Conservation (phyloP, 2,797 vertebrate genomes). For the Liasis olivaceus region DNA sequence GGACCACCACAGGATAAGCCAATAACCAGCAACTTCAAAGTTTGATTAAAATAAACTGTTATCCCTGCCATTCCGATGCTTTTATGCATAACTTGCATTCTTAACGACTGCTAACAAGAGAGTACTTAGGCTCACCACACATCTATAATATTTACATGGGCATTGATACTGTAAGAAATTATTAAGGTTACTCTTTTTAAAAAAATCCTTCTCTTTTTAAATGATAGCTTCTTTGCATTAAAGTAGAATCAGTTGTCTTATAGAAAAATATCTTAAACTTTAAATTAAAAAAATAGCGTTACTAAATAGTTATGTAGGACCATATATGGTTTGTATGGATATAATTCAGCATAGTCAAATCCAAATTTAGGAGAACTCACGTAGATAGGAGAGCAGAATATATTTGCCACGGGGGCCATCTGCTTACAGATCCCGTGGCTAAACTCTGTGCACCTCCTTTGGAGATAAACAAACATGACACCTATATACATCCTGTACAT, state of each 20-base stretch:
- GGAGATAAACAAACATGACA: constrained; percentile 70
- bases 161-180: constrained; percentile 63
- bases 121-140: constrained; percentile 60
- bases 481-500: constrained; percentile 80
- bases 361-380: constrained; percentile 59
- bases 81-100: constrained; percentile 58
- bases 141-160: constrained; percentile 69
- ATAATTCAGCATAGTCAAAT: constrained; percentile 66
- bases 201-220: constrained; percentile 61
- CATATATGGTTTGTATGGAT: constrained; percentile 55
- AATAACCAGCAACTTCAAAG: constrained; percentile 53
- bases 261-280: constrained; percentile 70
- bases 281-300: constrained; percentile 71
- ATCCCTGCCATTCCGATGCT: constrained; percentile 53
- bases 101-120: constrained; percentile 61
- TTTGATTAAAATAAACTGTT: constrained; percentile 58
- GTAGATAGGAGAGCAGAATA: constrained; percentile 68
- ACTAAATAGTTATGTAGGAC: constrained; percentile 61
- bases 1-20: not conserved
- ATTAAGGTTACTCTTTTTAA: constrained; percentile 61
- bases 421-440: constrained; percentile 66
- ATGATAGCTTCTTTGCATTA: constrained; percentile 62
- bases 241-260: constrained; percentile 62
- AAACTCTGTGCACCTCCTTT: constrained; percentile 67
- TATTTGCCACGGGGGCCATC: constrained; percentile 69